Conservation (phyloP, 2,888 invertebrate species). For the Cantharis rustica region DNA sequence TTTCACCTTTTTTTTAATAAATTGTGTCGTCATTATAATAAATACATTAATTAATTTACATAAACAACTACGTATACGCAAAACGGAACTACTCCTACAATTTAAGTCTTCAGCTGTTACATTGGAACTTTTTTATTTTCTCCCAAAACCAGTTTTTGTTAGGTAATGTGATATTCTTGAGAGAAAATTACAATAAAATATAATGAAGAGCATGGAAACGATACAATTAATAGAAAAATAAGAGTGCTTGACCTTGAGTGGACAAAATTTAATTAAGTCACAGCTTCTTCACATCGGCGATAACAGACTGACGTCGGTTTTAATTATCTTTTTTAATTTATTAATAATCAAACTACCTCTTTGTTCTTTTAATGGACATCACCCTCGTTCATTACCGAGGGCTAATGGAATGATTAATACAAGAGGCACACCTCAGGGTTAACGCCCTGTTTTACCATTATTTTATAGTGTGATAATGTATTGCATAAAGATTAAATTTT, state of each 20-base stretch:
- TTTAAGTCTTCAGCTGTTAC: neutral
- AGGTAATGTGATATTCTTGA: neutral
- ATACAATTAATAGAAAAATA: neutral
- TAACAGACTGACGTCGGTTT: neutral
- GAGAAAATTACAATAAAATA: neutral
- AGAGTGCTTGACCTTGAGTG: neutral
- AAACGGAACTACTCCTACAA: neutral
- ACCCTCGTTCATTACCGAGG: neutral
- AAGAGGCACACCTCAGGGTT: neutral
- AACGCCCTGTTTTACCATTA: neutral
- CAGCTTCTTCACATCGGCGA: neutral
- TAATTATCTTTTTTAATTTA: neutral
- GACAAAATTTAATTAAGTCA: neutral
- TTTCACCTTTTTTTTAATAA: neutral
- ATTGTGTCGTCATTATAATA: neutral
- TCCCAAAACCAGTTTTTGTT: neutral
- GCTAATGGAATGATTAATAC: neutral
- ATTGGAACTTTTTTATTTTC: neutral
- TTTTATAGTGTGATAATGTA: neutral
- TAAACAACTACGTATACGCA: neutral
- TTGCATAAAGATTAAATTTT: neutral
- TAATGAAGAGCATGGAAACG: neutral
- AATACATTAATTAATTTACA: neutral
- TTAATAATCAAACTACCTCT: neutral
- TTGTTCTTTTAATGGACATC: neutral